A percentile compares a stretch with the other conserved stretches of the same genome.
Evolutionary conservation across 2,888 invertebrate species (phyloP).

Genomic region (Apamea anceps): DNA sequence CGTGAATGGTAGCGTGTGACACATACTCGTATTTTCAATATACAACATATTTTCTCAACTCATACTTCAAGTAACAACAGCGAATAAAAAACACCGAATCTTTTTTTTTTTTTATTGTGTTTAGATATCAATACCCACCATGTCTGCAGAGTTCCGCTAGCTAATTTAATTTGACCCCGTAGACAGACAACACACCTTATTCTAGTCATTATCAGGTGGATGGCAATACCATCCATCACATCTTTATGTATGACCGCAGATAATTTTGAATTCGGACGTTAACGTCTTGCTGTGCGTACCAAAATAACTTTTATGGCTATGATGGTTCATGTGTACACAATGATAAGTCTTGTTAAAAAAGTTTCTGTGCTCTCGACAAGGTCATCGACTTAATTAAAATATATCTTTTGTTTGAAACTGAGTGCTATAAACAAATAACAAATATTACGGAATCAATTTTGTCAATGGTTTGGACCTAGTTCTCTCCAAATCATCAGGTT

Average conservation of each 20-base stretch:
- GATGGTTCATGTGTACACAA: slow-evolving; percentile 24
- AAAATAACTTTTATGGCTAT: slow-evolving; percentile 40
- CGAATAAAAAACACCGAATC: not conserved
- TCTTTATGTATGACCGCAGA: slow-evolving; percentile 28
- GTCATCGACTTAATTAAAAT: slow-evolving; percentile 38
- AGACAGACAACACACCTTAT: slow-evolving; percentile 48
- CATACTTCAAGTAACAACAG: not conserved
- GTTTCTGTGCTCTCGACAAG: slow-evolving; percentile 25
- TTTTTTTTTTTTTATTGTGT: not conserved
- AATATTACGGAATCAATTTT: slow-evolving; percentile 9
- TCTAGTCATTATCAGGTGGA: slow-evolving; percentile 40
- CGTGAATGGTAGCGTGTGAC: no score
- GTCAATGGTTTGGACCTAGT: not conserved
- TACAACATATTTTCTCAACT: no score
- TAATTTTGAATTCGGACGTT: slow-evolving; percentile 30
- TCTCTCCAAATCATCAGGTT: not conserved
- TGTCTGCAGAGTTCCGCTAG: not conserved
- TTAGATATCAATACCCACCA: not conserved
- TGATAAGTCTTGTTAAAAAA: slow-evolving; percentile 41
- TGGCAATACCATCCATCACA: slow-evolving; percentile 42
- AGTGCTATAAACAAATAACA: not conserved
- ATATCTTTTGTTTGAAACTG: slow-evolving; percentile 5
- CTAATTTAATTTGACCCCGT: not conserved
- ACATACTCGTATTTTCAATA: no score
- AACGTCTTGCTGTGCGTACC: slow-evolving; percentile 24